A percentile compares a stretch with the other conserved stretches of the same genome.
phyloP scores from a whole-genome alignment of 1,140 invertebrate genomes.

The Camponotus pennsylvanicus region DNA sequence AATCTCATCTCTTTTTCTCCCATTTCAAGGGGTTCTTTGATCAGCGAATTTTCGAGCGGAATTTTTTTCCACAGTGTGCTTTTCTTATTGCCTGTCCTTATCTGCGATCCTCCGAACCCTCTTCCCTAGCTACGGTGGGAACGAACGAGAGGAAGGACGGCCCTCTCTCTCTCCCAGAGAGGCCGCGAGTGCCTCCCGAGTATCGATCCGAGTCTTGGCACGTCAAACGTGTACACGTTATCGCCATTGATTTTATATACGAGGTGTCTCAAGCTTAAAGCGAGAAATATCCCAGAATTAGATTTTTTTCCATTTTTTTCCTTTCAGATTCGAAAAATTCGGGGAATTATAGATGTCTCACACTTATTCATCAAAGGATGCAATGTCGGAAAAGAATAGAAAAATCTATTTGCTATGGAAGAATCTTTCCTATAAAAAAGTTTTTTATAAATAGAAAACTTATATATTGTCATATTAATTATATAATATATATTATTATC shows the following conservation, averaged over 20 bases:
- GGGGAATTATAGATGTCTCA: background rate
- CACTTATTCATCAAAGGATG: background rate
- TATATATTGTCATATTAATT: background rate
- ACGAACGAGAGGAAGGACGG: slow-evolving; percentile 49
- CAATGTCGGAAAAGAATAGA: background rate
- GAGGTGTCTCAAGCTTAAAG: background rate
- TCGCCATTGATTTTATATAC: slow-evolving; percentile 57
- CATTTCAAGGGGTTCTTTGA: background rate
- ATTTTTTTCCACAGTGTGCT: slow-evolving; percentile 10
- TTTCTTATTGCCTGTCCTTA: slow-evolving; percentile 48
- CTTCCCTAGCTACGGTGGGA: slow-evolving; percentile 9
- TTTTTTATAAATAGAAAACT: background rate
- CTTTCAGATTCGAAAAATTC: background rate
- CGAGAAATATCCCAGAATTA: slow-evolving; percentile 43
- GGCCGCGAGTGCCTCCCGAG: slow-evolving; percentile 32
- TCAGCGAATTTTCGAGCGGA: slow-evolving; percentile 30
- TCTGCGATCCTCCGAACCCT: slow-evolving; percentile 33
- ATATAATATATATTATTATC: no score
- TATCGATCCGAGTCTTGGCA: slow-evolving; percentile 55
- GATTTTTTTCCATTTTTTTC: background rate
- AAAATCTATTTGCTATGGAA: background rate
- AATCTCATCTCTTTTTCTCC: background rate
- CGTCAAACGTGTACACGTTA: slow-evolving; percentile 48
- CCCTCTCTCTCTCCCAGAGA: slow-evolving; percentile 17
- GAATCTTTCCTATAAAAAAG: slow-evolving; percentile 5